Evolutionary conservation across 2,113 vertebrate species (phyloP).

Genomic region (Capreolus pygargus): DNA sequence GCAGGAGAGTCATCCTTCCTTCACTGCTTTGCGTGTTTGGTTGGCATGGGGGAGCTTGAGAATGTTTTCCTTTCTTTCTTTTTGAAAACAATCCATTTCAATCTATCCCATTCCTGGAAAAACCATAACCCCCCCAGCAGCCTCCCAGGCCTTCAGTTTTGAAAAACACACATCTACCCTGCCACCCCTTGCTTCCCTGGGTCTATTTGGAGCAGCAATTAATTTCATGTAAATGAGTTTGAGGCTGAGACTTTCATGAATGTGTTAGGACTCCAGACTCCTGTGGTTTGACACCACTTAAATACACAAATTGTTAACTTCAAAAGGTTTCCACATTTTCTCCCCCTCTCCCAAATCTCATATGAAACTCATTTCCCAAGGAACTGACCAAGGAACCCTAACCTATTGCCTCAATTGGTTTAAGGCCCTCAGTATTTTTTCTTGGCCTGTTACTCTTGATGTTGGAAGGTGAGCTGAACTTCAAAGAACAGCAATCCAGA

Average conservation of each 20-base stretch:
- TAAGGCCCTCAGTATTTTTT: background rate
- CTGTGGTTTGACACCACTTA: constrained; percentile 35
- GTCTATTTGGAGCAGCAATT: background rate
- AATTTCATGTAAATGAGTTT: constrained; percentile 24
- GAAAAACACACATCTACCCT: background rate
- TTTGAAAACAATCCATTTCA: background rate
- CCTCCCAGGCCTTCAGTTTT: constrained; percentile 18
- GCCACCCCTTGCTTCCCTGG: background rate
- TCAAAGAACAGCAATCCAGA: constrained; percentile 50
- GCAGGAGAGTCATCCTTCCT: background rate
- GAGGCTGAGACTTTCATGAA: background rate
- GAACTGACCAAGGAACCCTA: constrained; percentile 33
- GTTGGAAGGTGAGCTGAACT: constrained; percentile 20
- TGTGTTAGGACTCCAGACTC: background rate
- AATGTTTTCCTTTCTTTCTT: constrained; percentile 18
- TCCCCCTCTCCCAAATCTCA: background rate
- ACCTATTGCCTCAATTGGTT: constrained; percentile 37
- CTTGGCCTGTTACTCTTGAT: background rate
- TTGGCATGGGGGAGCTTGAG: background rate
- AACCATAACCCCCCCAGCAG: constrained; percentile 34
- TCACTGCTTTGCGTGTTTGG: background rate
- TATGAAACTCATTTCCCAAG: constrained; percentile 50
- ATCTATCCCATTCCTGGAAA: constrained; percentile 49
- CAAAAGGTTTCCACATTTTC: background rate
- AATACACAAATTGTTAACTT: constrained; percentile 40